Evolutionary conservation across 1,140 invertebrate species (phyloP), one percentile per base, ranked within the genome.

Genomic region (Nebria ingens): DNA sequence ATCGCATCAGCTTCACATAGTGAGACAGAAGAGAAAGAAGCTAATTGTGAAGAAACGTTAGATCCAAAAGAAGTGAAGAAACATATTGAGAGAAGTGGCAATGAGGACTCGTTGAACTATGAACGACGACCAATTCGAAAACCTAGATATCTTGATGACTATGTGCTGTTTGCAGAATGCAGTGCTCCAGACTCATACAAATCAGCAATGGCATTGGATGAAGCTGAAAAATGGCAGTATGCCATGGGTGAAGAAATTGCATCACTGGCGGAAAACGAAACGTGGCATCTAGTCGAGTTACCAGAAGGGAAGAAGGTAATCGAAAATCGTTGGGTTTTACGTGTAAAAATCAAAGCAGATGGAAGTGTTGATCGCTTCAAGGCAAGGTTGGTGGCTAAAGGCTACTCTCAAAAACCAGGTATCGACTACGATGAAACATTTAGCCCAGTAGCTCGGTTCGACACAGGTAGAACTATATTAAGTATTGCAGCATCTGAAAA

Each of bases 351-450:
- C 4, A 40, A 58, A 38, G 19, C 29, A n/a, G 52, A 59, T 53
- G 60, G 58, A 34, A 3, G 17, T 25, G 40, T 54, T 19, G 58
- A 63, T 15, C 54, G 57, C 9, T 63, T 40, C 54, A 53, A 54
- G 42, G 60, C 75, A 38, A 52, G 72, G 40, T 62, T 75, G 49
- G 69, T 74, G 22, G 69, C 64, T 13, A 62, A 64, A 58, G 66
- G 71, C 1, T 71, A 55, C 56, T 54, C 54, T 13, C 67, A 71
- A 56, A 61, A 58, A 51, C 21, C 54, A 38, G 71, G 60, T 1
- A 53, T 74, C 15, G 73, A 75, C 53, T 75, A 71, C 60, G 6
- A 62, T 20, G 71, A 75, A 60, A 76, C 64, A 19, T 75, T 70
- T 61, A 65, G 66, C 50, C 67, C 71, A 17, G 71, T 76, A 9